phyloP scores from a whole-genome alignment of 2,888 invertebrate species.

The Tachina fera region DNA sequence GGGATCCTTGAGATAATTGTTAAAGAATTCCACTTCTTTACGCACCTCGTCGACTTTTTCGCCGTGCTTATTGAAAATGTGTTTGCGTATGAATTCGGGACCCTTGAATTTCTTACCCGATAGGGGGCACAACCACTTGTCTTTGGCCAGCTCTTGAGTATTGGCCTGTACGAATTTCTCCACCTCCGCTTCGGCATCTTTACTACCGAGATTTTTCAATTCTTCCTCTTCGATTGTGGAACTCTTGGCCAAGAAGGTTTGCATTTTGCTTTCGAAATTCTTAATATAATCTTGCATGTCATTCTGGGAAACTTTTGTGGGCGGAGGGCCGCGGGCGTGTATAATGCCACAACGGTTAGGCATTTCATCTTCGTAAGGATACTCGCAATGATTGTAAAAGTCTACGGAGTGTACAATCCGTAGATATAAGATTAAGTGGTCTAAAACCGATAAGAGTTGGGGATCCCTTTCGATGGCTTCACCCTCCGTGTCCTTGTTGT shows the following conservation, averaged over 20 bases:
- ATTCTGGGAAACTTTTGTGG: slow-evolving; percentile 87
- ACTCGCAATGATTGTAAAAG: slow-evolving; percentile 99
- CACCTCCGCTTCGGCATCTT: slow-evolving; percentile 86
- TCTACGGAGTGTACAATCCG: slow-evolving; percentile 99
- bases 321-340: slow-evolving; percentile 96
- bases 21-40: slow-evolving; percentile 98
- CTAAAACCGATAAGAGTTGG: slow-evolving; percentile 88
- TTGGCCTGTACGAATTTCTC: slow-evolving; percentile 98
- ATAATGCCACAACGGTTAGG: slow-evolving; percentile 99
- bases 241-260: slow-evolving; percentile 92
- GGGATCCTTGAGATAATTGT: slow-evolving; percentile 96
- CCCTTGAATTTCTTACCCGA: slow-evolving; percentile 99
- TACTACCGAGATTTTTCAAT: slow-evolving; percentile 91
- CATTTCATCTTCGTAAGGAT: slow-evolving; percentile 99
- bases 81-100: slow-evolving; percentile 99
- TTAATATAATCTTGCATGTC: slow-evolving; percentile 88
- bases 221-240: slow-evolving; percentile 91
- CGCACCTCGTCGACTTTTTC: slow-evolving; percentile 99
- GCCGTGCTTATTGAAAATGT: slow-evolving; percentile 97
- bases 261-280: slow-evolving; percentile 95
- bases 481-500: slow-evolving; percentile 83
- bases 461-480: slow-evolving; percentile 89
- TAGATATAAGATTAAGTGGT: slow-evolving; percentile 94
- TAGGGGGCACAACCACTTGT: slow-evolving; percentile 99
- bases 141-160: slow-evolving; percentile 97